Percentiles rank a stretch among this genome's conserved stretches.
Conservation (phyloP, 2,888 invertebrate genomes). For the Volucella zonaria region DNA sequence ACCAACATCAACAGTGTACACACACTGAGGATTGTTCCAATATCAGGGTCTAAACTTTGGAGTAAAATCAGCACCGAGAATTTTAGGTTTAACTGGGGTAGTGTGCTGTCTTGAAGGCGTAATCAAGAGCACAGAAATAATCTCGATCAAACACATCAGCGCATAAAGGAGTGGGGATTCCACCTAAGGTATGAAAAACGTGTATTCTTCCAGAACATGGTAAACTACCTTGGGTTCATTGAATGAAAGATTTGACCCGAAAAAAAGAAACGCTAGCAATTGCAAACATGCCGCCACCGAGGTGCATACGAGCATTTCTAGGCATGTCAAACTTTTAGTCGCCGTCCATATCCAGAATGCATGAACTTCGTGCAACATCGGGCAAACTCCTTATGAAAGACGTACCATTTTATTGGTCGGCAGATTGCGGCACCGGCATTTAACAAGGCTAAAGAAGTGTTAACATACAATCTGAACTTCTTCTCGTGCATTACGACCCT, state of each 20-base stretch:
- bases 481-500: conserved; percentile 39
- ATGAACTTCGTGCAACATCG: no score
- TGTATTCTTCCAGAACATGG: conserved; percentile 15
- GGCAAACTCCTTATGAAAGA: no score
- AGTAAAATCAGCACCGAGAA: conserved; percentile 40
- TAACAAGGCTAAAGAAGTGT: background rate
- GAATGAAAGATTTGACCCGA: conserved; percentile 2
- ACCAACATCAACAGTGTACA: conserved; percentile 63
- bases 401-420: background rate
- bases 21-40: conserved; percentile 57
- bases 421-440: conserved; percentile 20
- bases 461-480: conserved; percentile 6
- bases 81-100: conserved; percentile 50
- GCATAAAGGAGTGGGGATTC: conserved; percentile 59
- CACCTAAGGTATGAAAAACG: conserved; percentile 60
- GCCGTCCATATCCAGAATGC: background rate
- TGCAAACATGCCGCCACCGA: no score
- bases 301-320: no score
- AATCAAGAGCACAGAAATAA: background rate
- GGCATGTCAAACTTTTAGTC: no score
- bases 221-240: conserved; percentile 32
- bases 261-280: no score
- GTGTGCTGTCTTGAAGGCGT: background rate
- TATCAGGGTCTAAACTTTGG: conserved; percentile 58
- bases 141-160: conserved; percentile 6